phyloP scores from a whole-genome alignment of 2,888 invertebrate genomes.

The Diabrotica balteata region DNA sequence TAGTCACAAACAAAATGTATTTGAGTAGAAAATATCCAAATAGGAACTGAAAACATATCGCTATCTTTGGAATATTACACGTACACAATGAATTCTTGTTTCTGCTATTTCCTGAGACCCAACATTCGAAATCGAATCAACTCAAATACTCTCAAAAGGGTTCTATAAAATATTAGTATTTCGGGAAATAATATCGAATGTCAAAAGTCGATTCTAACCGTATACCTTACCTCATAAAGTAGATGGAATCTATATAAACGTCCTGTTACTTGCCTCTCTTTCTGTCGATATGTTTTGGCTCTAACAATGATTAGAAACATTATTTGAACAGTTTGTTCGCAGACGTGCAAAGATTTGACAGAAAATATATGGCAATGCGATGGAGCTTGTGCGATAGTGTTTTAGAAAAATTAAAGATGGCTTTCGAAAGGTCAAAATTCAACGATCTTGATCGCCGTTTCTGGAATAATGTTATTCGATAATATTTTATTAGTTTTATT shows the following conservation, averaged over 20 bases:
- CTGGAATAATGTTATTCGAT: no score
- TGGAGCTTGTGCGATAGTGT: constrained; percentile 10
- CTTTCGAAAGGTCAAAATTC: not conserved
- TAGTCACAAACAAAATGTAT: no score
- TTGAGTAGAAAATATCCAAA: constrained; percentile 7
- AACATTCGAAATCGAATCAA: constrained; percentile 30
- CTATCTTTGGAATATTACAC: constrained; percentile 6
- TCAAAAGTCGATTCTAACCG: constrained; percentile 31
- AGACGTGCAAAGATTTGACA: constrained; percentile 11
- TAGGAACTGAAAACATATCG: constrained; percentile 4
- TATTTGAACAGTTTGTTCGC: constrained; percentile 19
- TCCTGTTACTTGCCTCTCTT: constrained; percentile 21
- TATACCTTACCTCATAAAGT: constrained; percentile 29
- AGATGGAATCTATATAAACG: constrained; percentile 31
- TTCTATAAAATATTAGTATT: constrained; percentile 30
- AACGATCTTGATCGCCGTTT: no score
- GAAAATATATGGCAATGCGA: constrained; percentile 16
- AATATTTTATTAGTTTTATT: no score
- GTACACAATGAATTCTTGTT: constrained; percentile 21
- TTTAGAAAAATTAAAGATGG: constrained; percentile 4
- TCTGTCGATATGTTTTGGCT: constrained; percentile 25
- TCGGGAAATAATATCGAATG: constrained; percentile 34
- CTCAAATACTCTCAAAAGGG: constrained; percentile 26
- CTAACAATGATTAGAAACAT: constrained; percentile 25
- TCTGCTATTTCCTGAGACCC: constrained; percentile 23